These are phyloP conservation scores for Monoplex corrugatus DNA, from an alignment of 2,888 invertebrate genomes.

Conservation along the genomic window DNA sequence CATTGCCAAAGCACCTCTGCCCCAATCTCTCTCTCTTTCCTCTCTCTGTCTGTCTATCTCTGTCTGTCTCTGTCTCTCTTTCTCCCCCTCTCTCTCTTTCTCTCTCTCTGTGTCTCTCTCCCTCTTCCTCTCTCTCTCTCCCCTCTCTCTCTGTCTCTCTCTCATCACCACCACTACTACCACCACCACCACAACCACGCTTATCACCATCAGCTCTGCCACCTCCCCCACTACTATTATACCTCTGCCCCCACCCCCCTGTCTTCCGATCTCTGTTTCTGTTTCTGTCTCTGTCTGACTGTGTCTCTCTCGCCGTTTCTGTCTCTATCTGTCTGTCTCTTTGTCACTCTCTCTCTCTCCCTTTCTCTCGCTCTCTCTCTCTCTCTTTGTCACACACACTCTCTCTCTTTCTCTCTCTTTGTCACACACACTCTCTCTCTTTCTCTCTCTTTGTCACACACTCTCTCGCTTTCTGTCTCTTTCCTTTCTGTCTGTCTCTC, in stretches of 20 bases:
- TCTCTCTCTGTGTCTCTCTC: neutral
- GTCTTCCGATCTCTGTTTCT: no score
- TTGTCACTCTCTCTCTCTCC: no score
- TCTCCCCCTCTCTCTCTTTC: neutral
- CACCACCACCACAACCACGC: no score
- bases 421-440: neutral
- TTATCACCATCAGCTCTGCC: no score
- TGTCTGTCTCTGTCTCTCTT: conserved; percentile 2
- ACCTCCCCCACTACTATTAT: no score
- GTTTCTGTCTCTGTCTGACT: no score
- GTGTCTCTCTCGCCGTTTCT: no score
- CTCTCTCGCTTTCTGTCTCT: neutral
- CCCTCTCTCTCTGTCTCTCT: neutral
- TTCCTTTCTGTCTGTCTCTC: neutral
- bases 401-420: neutral
- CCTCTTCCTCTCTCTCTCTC: conserved; percentile 6
- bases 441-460: conserved; percentile 18
- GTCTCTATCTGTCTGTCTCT: no score
- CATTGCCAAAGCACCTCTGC: no score
- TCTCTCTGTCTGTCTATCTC: neutral
- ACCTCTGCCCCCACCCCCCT: no score
- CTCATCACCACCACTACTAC: no score
- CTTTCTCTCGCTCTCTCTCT: neutral
- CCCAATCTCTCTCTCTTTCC: neutral
- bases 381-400: neutral